Percentiles rank a stretch among this genome's conserved stretches.
These are phyloP conservation scores for Caenorhabditis sp. DNA, from an alignment of 2,888 invertebrate species.

Conservation along the genomic window DNA sequence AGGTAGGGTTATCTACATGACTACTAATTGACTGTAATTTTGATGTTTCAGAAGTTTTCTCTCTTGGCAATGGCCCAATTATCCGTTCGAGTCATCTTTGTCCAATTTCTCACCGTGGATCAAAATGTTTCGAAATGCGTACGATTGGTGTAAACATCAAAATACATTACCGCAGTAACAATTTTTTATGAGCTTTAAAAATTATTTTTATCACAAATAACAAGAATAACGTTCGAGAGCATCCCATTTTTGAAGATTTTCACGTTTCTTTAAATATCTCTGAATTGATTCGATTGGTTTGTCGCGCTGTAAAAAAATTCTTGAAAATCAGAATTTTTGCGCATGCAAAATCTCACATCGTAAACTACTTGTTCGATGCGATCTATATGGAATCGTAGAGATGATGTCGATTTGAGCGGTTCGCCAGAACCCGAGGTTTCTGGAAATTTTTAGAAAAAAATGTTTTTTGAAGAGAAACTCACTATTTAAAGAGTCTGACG, in stretches of 20 bases:
- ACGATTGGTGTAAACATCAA: slow-evolving; percentile 63
- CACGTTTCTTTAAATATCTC: not conserved
- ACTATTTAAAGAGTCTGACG: not conserved
- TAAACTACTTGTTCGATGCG: not conserved
- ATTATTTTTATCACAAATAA: no score
- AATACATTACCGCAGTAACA: not conserved
- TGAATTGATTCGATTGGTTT: not conserved
- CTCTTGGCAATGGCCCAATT: slow-evolving; percentile 88
- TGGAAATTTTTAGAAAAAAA: not conserved
- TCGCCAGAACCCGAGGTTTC: not conserved
- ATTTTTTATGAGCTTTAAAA: no score
- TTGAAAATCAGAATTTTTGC: no score
- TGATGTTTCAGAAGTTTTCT: slow-evolving; percentile 74
- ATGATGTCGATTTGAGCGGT: not conserved
- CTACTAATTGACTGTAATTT: not conserved
- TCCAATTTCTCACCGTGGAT: slow-evolving; percentile 82
- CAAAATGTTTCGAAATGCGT: slow-evolving; percentile 87
- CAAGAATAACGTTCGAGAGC: no score
- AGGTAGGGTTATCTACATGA: slow-evolving; percentile 55
- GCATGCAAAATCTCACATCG: no score
- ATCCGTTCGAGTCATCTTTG: slow-evolving; percentile 71
- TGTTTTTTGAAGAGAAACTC: not conserved
- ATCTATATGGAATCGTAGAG: not conserved
- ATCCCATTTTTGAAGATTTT: not conserved
- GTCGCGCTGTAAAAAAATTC: no score